Base-by-base conservation (phyloP, 2,888 invertebrate species). In the Agriopis leucophaearia region DNA sequence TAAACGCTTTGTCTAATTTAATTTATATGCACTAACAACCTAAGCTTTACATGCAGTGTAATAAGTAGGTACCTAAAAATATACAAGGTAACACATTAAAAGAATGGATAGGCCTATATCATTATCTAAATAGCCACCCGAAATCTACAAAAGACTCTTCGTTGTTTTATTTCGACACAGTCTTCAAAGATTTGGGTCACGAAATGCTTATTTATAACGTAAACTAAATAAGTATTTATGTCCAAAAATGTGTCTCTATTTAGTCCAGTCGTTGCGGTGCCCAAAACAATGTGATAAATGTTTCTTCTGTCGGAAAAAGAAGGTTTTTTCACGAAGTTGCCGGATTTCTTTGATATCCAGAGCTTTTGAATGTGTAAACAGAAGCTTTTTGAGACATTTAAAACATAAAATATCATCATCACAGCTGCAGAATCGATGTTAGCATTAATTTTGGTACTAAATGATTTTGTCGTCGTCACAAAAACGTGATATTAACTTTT, bases 121-220 rank as follows among this genome's bases (percentile, higher is more conserved):
- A 50, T 50, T 50, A 59, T 59, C 59, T 50, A 38, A 50, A 59
- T 59, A 48, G 59, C 50, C 42, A 8, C 16, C 50, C 47, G 42
- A 59, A 59, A 59, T 59, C 59, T 50, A 50, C 47, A 52, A 55
- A 55, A 61, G 38, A 51, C 45, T 45, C 45, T 7, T 6, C 3
- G 10, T 15, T 44, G 12, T 15, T 57, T 45, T 45, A 45, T 62
- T 61, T 57, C 62, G 60, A 66, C 56, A 63, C 48, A 35, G 66
- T 60, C 51, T 45, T 60, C 54, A 68, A 57, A 52, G 57, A 71
- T 71, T 62, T 56, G 45, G 70, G 69, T 65, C 69, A 72, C 62
- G 65, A 58, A 66, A 62, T 57, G 52, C 68, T 66, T 72, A 72
- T 70, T 70, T 72, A 67, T 70, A 70, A 63, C 64, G 51, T 51